Percentiles rank a stretch among this genome's conserved stretches.
These are phyloP conservation scores for Rhamnusium bicolor DNA, from an alignment of 2,888 invertebrate genomes.

Conservation along the genomic window DNA sequence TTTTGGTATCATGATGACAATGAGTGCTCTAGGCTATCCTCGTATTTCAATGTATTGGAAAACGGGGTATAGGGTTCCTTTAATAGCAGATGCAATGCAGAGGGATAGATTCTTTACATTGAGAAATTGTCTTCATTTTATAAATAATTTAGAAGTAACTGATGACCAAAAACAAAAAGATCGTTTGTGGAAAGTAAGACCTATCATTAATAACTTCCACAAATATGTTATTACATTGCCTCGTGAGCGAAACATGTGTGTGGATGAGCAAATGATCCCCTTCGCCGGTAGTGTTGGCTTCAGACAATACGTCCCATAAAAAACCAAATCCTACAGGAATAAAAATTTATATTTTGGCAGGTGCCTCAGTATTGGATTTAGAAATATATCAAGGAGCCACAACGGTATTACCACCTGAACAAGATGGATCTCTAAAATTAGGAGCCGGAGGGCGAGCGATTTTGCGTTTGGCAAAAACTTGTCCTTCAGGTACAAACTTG, in stretches of 20 bases:
- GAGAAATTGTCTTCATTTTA: neutral
- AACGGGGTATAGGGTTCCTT: neutral
- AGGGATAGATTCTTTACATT: neutral
- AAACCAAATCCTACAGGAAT: neutral
- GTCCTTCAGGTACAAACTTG: neutral
- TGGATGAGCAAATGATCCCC: constrained; percentile 3
- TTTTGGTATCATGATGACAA: neutral
- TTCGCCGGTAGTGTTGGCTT: neutral
- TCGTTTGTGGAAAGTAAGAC: neutral
- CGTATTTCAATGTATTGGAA: neutral
- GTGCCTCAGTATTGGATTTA: constrained; percentile 3
- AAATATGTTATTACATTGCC: neutral
- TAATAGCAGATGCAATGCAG: constrained; percentile 2
- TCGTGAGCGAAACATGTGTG: constrained; percentile 1
- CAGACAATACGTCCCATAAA: neutral
- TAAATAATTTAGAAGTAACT: neutral
- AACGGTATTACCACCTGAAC: too few species aligned
- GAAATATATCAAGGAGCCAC: constrained; percentile 10
- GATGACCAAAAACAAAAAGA: neutral
- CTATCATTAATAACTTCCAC: neutral
- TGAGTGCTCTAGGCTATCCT: neutral
- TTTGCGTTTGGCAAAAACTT: neutral
- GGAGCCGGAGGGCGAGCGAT: neutral
- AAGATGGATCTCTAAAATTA: neutral
- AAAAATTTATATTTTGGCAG: neutral